A percentile compares a stretch with the other conserved stretches of the same genome.
Evolutionary conservation across 2,113 vertebrate genomes (phyloP).

Genomic region (Malurus alboscapulatus): DNA sequence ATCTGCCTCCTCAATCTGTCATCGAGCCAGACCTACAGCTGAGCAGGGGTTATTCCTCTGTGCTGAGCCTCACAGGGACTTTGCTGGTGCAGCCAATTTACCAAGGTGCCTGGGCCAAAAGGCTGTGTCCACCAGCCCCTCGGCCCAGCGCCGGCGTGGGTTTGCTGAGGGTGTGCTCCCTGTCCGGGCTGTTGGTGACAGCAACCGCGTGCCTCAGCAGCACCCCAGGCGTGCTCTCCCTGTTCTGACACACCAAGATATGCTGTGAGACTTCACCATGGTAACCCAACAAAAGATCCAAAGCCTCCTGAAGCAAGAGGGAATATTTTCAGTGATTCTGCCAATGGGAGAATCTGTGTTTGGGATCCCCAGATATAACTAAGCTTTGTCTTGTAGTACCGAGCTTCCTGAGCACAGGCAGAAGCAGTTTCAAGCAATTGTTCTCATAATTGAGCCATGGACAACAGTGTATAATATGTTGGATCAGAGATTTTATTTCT

Average conservation of each 20-base stretch:
- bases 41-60: not conserved
- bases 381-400: not conserved
- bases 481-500: constrained; percentile 3
- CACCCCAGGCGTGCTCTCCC: not conserved
- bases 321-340: not conserved
- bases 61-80: not conserved
- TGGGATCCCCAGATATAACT: not conserved
- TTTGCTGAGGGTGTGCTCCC: accelerated
- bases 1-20: accelerated
- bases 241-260: not conserved
- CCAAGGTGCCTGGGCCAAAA: not conserved
- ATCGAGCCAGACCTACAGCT: not conserved
- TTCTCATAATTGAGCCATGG: not conserved
- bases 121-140: not conserved
- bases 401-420: not conserved
- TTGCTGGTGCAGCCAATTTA: not conserved
- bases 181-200: not conserved
- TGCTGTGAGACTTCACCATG: not conserved
- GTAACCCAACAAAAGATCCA: not conserved
- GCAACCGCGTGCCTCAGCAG: accelerated
- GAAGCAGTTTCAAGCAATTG: constrained; percentile 26
- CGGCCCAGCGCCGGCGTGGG: accelerated
- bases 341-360: not conserved
- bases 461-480: not conserved
- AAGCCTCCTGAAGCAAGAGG: not conserved